Percentiles rank a stretch among this genome's conserved stretches.
These are phyloP conservation scores for Cosmopolites sordidus DNA, from an alignment of 2,888 invertebrate species.

Conservation along the genomic window DNA sequence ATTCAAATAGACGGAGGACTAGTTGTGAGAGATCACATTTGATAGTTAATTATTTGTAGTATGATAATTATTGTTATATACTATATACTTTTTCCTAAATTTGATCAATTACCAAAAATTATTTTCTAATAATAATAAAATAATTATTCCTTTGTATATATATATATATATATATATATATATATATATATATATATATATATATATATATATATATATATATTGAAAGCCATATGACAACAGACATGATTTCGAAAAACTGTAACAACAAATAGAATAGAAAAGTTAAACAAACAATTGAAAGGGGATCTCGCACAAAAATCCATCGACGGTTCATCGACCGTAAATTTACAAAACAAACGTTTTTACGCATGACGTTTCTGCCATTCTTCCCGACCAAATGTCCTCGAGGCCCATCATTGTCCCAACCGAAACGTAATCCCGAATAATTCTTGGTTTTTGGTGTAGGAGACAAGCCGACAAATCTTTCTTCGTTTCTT, in stretches of 20 bases:
- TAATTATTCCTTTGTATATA: slow-evolving; percentile 4
- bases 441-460: slow-evolving; percentile 14
- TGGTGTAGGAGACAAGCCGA: slow-evolving; percentile 7
- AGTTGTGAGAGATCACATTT: no score
- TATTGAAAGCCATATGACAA: no score
- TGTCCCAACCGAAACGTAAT: slow-evolving; percentile 16
- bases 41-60: no score
- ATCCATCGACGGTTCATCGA: slow-evolving; percentile 9
- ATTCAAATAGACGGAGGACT: no score
- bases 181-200: slow-evolving; percentile 11
- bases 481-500: slow-evolving; percentile 7
- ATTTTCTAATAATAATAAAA: no score
- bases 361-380: slow-evolving; percentile 8
- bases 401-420: slow-evolving; percentile 15
- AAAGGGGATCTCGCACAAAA: no score
- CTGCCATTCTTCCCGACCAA: slow-evolving; percentile 14
- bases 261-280: no score
- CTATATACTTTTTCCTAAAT: no score
- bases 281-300: no score
- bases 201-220: neutral
- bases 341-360: slow-evolving; percentile 4
- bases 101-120: no score
- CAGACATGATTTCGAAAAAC: no score
- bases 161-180: slow-evolving; percentile 12
- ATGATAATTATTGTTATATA: no score